A percentile compares a stretch with the other conserved stretches of the same genome.
Evolutionary conservation across 2,797 vertebrate genomes (phyloP).

Genomic region (Neosalanx taihuensis): DNA sequence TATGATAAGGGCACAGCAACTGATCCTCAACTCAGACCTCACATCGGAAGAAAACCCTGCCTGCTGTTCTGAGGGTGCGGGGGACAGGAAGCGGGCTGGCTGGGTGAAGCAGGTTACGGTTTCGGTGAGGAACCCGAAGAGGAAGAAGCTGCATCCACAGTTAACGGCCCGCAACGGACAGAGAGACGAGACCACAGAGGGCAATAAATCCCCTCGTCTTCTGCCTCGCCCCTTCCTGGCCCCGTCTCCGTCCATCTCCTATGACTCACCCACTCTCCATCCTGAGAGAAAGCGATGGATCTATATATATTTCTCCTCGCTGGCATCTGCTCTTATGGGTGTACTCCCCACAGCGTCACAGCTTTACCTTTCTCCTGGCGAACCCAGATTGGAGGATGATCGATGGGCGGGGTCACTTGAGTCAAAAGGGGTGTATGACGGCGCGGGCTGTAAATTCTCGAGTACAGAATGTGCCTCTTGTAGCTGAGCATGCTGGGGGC

Average conservation of each 20-base stretch:
- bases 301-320: slow-evolving; percentile 24
- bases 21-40: slow-evolving; percentile 33
- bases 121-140: slow-evolving; percentile 8
- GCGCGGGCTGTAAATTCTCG: background rate
- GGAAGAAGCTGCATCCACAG: slow-evolving; percentile 7
- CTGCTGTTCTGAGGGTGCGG: slow-evolving; percentile 23
- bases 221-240: too few species aligned
- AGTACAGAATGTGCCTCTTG: background rate
- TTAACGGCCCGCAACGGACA: slow-evolving; percentile 15
- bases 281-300: slow-evolving; percentile 29
- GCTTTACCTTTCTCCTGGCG: slow-evolving; percentile 29
- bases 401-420: background rate
- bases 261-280: slow-evolving; percentile 10
- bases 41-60: slow-evolving; percentile 14
- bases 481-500: background rate
- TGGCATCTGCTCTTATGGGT: slow-evolving; percentile 43
- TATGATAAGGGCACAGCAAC: slow-evolving; percentile 42
- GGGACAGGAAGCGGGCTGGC: background rate
- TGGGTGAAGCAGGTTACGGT: slow-evolving; percentile 18
- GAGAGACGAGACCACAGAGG: slow-evolving; percentile 12
- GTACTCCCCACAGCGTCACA: slow-evolving; percentile 31
- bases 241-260: background rate
- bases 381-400: background rate
- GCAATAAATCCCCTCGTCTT: slow-evolving; percentile 20
- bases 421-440: background rate